Evolutionary conservation across 2,888 invertebrate species (phyloP).

Genomic region (Plebejus argus): DNA sequence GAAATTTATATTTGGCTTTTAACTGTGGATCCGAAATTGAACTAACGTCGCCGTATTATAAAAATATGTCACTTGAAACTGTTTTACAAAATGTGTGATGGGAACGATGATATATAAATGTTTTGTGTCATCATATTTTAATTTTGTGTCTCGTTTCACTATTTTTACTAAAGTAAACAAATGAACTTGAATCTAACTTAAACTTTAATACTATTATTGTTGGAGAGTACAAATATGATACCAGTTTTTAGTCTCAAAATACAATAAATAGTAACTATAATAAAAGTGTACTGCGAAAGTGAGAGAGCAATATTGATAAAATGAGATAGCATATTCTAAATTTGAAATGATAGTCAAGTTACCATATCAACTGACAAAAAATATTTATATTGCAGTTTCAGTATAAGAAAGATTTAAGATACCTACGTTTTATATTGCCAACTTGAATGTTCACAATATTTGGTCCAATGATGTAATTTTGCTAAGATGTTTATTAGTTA

Average conservation of each 20-base stretch:
- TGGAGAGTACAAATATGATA: background rate
- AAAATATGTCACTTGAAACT: too few species aligned
- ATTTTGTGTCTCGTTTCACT: too few species aligned
- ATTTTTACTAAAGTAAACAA: too few species aligned
- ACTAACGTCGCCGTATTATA: too few species aligned
- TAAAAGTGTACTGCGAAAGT: background rate
- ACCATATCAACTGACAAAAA: background rate
- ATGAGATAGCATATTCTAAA: background rate
- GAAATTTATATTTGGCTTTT: too few species aligned
- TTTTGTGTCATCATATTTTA: too few species aligned
- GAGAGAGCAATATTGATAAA: background rate
- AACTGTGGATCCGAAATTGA: too few species aligned
- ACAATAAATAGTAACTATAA: background rate
- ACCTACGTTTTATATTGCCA: background rate
- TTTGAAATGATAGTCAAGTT: background rate
- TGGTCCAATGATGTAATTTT: background rate
- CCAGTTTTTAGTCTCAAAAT: background rate
- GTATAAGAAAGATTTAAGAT: background rate
- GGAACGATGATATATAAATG: too few species aligned
- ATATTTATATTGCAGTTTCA: background rate
- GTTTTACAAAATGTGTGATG: too few species aligned
- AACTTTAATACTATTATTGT: background rate
- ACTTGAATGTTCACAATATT: background rate
- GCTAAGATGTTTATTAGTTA: background rate
- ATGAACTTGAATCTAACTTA: too few species aligned